Base-by-base conservation (phyloP, 2,797 vertebrate species). In the Oreochromis mossambicus region DNA sequence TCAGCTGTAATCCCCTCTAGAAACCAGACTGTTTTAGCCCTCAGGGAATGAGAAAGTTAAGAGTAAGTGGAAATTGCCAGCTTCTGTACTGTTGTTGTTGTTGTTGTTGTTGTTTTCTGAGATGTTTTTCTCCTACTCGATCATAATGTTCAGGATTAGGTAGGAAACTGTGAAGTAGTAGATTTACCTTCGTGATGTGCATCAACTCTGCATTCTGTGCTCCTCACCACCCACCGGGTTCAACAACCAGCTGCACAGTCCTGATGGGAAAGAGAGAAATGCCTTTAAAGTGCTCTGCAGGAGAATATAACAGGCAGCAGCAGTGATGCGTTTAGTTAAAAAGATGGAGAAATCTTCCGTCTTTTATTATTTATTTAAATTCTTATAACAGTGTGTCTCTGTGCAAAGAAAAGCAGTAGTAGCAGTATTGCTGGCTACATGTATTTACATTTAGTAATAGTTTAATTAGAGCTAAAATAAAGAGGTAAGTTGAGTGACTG, bases 151-250 rank as follows among this genome's bases (percentile, higher is more conserved):
- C 32, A 83, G 77, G 48, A 80, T 83, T 58, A 83, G 83, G 55
- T 55, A 63, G 81, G 61, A 82, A 87, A 86, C 73, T 58, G 85
- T 83, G 80, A 89, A 83, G 77, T 80, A 58, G 86, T 83, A 83
- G 86, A 79, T 91, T 88, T 89, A 88, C 85, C 87, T 89, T 89
- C 7, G 46, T 86, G 89, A 77, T 91, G 91, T 90, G 88, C 89
- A 92, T 92, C 91, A 89, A 86, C 86, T 46, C 26, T 83, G 83
- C 77, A 36, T 50, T 75, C 70, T 85, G 81, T 86, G 86, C 32
- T 87, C 82, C 80, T 92, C 83, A 29, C 85, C 92, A 84, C 92
- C 92, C 92, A 93, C 93, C 2, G 68, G 83, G 92, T 88, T 94
- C 92, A 93, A 54, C 87, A 77, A 82, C 83, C 75, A 78, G 81